phyloP scores from a whole-genome alignment of 2,113 vertebrate species.

The Platanista minor region DNA sequence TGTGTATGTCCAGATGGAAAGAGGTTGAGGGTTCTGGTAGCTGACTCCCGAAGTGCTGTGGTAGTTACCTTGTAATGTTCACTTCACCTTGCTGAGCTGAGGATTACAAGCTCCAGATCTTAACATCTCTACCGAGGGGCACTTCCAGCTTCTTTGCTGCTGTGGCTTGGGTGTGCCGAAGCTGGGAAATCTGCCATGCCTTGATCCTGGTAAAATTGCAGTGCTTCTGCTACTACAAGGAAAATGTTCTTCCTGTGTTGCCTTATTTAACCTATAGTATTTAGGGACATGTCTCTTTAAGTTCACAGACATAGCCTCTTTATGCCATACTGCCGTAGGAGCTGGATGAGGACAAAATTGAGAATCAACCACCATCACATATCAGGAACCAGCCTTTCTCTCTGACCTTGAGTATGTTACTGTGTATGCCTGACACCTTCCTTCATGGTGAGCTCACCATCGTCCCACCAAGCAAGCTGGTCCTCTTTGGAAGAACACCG shows the following conservation, averaged over 20 bases:
- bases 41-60: not conserved
- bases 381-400: not conserved
- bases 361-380: not conserved
- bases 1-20: not conserved
- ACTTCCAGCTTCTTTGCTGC: not conserved
- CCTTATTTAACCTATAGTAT: not conserved
- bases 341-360: not conserved
- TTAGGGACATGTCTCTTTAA: not conserved
- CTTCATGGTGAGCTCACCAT: not conserved
- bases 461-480: not conserved
- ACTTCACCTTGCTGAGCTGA: not conserved
- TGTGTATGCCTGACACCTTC: not conserved
- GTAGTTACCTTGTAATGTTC: not conserved
- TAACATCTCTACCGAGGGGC: not conserved
- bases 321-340: not conserved
- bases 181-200: not conserved
- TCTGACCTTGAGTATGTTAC: not conserved
- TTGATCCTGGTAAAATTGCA: not conserved
- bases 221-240: not conserved
- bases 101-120: not conserved
- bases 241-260: not conserved
- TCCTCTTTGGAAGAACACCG: not conserved
- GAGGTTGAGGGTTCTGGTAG: not conserved
- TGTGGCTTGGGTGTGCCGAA: not conserved
- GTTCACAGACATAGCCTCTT: not conserved